These are phyloP conservation scores for Dolichopus griseipennis DNA, from an alignment of 2,888 invertebrate genomes.

Conservation along the genomic window DNA sequence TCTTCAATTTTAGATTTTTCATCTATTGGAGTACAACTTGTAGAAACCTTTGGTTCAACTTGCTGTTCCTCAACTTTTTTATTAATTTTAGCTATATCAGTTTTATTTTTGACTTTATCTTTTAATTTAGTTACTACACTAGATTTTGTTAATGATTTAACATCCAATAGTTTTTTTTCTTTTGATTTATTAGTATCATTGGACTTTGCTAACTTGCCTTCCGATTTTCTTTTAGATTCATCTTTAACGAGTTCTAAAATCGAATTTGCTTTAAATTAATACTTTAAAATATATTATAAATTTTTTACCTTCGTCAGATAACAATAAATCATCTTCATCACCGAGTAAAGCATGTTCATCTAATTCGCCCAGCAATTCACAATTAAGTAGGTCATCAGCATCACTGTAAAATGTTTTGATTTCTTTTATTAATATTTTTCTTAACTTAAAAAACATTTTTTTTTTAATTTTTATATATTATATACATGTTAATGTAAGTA, in stretches of 20 bases:
- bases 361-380: conserved; percentile 42
- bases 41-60: conserved; percentile 26
- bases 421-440: no score
- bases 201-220: no score
- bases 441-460: no score
- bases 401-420: not conserved
- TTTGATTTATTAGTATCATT: not conserved
- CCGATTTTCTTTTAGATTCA: no score
- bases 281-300: conserved; percentile 7
- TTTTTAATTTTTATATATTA: no score
- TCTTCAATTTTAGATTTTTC: conserved; percentile 11
- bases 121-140: not conserved
- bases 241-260: no score
- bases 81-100: not conserved
- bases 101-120: not conserved
- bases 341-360: conserved; percentile 41
- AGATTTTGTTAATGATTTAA: not conserved
- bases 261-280: no score
- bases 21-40: conserved; percentile 24
- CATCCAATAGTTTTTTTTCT: not conserved
- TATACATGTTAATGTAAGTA: no score
- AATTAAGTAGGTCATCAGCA: conserved; percentile 40
- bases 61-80: not conserved
- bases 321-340: conserved; percentile 42
- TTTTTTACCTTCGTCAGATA: conserved; percentile 42